Conservation (phyloP, 64 coral and sea anemone genomes). For the Montipora capricornis region DNA sequence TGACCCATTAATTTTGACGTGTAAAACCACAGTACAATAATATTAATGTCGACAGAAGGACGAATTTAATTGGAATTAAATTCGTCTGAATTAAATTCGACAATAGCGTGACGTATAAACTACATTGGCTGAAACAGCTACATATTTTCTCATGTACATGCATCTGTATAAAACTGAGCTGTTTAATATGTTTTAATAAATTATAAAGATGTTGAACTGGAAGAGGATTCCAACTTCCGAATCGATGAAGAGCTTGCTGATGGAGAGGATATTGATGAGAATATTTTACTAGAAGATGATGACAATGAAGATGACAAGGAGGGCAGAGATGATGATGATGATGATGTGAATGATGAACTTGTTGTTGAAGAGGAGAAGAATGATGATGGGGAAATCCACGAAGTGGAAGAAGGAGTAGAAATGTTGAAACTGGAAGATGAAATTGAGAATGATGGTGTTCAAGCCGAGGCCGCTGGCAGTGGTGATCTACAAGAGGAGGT, state of each 20-base stretch:
- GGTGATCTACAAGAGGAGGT: slow-evolving; percentile 13
- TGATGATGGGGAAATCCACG: slow-evolving; percentile 10
- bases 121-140: no score
- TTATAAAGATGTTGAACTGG: slow-evolving; percentile 21
- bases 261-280: slow-evolving; percentile 62
- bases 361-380: slow-evolving; percentile 37
- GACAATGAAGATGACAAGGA: slow-evolving; percentile 40
- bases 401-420: slow-evolving; percentile 39
- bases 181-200: background rate
- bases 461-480: background rate
- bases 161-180: no score
- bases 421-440: slow-evolving; percentile 54
- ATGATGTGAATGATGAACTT: slow-evolving; percentile 40
- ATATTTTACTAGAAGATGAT: slow-evolving; percentile 43
- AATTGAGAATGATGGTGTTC: slow-evolving; percentile 18
- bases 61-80: no score
- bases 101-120: no score
- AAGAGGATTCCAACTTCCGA: slow-evolving; percentile 74
- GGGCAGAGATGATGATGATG: slow-evolving; percentile 21
- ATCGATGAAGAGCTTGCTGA: slow-evolving; percentile 69
- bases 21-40: no score
- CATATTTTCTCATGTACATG: no score
- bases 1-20: no score
- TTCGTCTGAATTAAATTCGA: no score
- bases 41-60: no score